Conservation (phyloP, 2,797 vertebrate species). For the Enteromius thamalakanensis region DNA sequence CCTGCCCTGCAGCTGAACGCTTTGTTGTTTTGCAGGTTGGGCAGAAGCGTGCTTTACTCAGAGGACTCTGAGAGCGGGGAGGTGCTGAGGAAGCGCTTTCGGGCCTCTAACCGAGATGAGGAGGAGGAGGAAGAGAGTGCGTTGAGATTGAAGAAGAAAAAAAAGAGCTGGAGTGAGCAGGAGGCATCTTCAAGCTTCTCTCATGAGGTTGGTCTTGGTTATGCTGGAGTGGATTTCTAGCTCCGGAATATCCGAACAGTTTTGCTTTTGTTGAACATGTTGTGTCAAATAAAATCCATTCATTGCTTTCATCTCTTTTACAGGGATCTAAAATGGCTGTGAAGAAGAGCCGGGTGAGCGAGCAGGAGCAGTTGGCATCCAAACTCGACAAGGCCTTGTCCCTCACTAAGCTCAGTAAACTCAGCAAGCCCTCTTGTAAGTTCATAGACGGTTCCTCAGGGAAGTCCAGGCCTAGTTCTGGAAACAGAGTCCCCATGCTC, state of each 20-base stretch:
- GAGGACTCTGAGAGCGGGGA: conserved; percentile 91
- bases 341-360: conserved; percentile 84
- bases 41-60: conserved; percentile 84
- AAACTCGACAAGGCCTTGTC: conserved; percentile 94
- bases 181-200: conserved; percentile 81
- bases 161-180: conserved; percentile 85
- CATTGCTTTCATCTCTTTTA: conserved; percentile 10
- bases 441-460: conserved; percentile 76
- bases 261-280: conserved; percentile 11
- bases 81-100: conserved; percentile 85
- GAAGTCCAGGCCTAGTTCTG: conserved; percentile 70
- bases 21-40: conserved; percentile 73
- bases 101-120: conserved; percentile 80
- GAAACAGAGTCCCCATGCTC: conserved; percentile 69
- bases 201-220: conserved; percentile 82
- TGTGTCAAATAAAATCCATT: neutral
- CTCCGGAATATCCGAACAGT: neutral
- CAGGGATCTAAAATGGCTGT: conserved; percentile 80
- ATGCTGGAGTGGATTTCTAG: neutral
- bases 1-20: conserved; percentile 25
- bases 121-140: conserved; percentile 79
- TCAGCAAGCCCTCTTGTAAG: conserved; percentile 81
- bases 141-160: conserved; percentile 82
- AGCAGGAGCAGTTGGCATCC: conserved; percentile 93
- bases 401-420: conserved; percentile 87